phyloP scores from a whole-genome alignment of 2,888 invertebrate species.

The Epinotia nisella region DNA sequence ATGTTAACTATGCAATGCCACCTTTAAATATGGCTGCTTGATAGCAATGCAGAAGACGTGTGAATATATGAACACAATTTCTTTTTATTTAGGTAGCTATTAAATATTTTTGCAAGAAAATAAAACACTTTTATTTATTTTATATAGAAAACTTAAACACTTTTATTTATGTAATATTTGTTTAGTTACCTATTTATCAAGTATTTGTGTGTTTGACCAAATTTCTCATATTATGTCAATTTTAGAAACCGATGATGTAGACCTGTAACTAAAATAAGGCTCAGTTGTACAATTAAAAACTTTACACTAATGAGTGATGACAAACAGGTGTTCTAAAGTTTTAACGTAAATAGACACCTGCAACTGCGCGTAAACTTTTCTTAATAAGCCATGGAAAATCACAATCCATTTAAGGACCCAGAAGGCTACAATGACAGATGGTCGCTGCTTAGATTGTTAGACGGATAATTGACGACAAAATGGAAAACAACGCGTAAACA shows the following conservation, averaged over 20 bases:
- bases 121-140: too few relatives aligned
- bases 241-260: background rate
- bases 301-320: background rate
- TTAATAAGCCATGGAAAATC: slow-evolving; percentile 39
- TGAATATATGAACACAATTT: too few relatives aligned
- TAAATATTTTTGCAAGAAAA: too few relatives aligned
- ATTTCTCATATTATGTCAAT: background rate
- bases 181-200: too few relatives aligned
- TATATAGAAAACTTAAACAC: too few relatives aligned
- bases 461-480: slow-evolving; percentile 34
- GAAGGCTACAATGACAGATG: slow-evolving; percentile 42
- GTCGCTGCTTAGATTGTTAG: slow-evolving; percentile 39
- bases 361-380: slow-evolving; percentile 16
- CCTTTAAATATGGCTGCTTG: background rate
- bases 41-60: too few relatives aligned
- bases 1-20: background rate
- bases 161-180: too few relatives aligned
- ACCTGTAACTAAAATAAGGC: background rate
- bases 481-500: slow-evolving; percentile 41
- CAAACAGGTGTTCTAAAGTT: slow-evolving; percentile 1
- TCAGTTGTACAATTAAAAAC: background rate
- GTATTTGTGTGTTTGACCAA: too few relatives aligned
- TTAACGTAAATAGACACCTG: slow-evolving; percentile 4
- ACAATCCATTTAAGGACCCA: slow-evolving; percentile 37
- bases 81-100: too few relatives aligned